Percentiles rank a stretch among this genome's conserved stretches.
These are phyloP conservation scores for Spisula solida DNA, from an alignment of 2,888 invertebrate genomes.

Conservation along the genomic window DNA sequence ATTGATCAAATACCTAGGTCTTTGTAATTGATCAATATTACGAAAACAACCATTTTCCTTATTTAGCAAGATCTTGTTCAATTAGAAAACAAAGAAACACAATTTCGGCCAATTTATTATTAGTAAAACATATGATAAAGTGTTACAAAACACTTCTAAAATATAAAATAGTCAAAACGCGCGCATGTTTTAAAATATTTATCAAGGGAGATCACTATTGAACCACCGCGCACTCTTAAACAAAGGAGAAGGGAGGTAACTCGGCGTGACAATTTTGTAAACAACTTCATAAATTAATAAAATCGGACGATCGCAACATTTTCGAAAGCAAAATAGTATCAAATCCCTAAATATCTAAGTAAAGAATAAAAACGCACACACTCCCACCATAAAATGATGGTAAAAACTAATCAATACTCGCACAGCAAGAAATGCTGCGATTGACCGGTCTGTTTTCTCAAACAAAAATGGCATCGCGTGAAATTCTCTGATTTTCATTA, in stretches of 20 bases:
- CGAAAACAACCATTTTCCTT: no score
- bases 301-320: not conserved
- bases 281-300: constrained; percentile 25
- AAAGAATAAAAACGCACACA: not conserved
- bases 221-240: constrained; percentile 25
- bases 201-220: constrained; percentile 1
- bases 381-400: not conserved
- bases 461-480: constrained; percentile 53
- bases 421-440: not conserved
- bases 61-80: no score
- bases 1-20: no score
- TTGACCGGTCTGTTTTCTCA: constrained; percentile 36
- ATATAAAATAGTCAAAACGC: not conserved
- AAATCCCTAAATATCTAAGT: not conserved
- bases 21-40: no score
- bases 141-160: no score
- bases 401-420: not conserved
- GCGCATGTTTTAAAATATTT: not conserved
- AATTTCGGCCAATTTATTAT: no score
- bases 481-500: not conserved
- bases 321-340: not conserved
- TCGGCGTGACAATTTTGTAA: not conserved
- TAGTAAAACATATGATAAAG: no score
- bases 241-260: constrained; percentile 51
- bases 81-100: no score